Percentiles rank a stretch among this genome's conserved stretches.
phyloP scores from a whole-genome alignment of 2,797 vertebrate species.

The Heliangelus exortis region DNA sequence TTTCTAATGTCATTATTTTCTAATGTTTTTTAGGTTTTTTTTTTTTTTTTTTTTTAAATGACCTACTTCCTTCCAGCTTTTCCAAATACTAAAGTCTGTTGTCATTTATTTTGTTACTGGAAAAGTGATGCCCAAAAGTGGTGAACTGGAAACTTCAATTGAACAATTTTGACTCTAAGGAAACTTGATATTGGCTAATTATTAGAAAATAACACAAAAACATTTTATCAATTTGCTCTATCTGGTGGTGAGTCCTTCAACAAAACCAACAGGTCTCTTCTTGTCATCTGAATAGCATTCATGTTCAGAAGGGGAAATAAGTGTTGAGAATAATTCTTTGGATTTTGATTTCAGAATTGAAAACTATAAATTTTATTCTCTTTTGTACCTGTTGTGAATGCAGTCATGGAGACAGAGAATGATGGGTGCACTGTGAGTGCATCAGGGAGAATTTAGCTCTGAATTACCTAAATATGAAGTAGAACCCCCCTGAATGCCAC shows the following conservation, averaged over 20 bases:
- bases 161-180: background rate
- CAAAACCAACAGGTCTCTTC: accelerated
- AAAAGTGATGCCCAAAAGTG: background rate
- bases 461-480: background rate
- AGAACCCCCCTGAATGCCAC: background rate
- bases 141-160: background rate
- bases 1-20: too few relatives aligned
- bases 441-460: background rate
- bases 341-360: background rate
- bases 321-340: background rate
- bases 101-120: background rate
- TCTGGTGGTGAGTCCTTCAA: background rate
- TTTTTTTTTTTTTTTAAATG: background rate
- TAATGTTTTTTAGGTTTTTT: background rate
- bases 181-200: background rate
- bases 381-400: background rate
- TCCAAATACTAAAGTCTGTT: background rate
- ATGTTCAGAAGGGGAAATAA: too few relatives aligned
- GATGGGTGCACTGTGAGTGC: background rate
- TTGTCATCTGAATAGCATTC: background rate
- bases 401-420: too few relatives aligned
- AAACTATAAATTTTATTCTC: background rate
- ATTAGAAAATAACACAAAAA: background rate
- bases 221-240: background rate
- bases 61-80: background rate